Conservation (phyloP, 2,888 invertebrate genomes). For the Eristalis tenax region DNA sequence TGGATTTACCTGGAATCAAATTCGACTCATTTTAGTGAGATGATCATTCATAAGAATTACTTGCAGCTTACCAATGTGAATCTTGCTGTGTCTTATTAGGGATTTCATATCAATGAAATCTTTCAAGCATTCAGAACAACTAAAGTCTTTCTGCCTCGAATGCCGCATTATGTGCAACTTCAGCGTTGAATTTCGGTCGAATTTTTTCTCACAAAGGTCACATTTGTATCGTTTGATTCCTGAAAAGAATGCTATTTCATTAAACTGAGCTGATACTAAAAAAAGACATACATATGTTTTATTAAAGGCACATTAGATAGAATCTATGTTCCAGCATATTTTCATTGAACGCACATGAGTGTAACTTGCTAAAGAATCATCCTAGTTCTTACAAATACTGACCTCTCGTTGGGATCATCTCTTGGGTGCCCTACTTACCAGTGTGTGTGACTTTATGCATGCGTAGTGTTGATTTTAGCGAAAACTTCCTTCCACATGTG, state of each 20-base stretch:
- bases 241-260: background rate
- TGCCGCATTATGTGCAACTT: conserved; percentile 83
- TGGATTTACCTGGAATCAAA: conserved; percentile 84
- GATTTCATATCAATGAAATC: conserved; percentile 87
- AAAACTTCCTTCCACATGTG: conserved; percentile 84
- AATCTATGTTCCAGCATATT: no score
- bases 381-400: no score
- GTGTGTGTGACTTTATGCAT: conserved; percentile 83
- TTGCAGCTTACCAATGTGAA: conserved; percentile 84
- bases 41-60: conserved; percentile 44
- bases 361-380: no score
- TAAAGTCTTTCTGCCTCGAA: conserved; percentile 82
- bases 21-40: conserved; percentile 54
- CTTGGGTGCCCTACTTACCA: conserved; percentile 68
- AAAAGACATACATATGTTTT: no score
- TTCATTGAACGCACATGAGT: no score
- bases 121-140: conserved; percentile 86
- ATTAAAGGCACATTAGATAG: no score
- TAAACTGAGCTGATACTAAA: background rate
- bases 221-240: conserved; percentile 83
- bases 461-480: conserved; percentile 86
- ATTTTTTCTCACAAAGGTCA: conserved; percentile 84
- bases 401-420: no score
- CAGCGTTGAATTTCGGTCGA: conserved; percentile 84
- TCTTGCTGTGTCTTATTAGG: conserved; percentile 86